phyloP scores from a whole-genome alignment of 2,797 vertebrate genomes.

The Melopsittacus undulatus region DNA sequence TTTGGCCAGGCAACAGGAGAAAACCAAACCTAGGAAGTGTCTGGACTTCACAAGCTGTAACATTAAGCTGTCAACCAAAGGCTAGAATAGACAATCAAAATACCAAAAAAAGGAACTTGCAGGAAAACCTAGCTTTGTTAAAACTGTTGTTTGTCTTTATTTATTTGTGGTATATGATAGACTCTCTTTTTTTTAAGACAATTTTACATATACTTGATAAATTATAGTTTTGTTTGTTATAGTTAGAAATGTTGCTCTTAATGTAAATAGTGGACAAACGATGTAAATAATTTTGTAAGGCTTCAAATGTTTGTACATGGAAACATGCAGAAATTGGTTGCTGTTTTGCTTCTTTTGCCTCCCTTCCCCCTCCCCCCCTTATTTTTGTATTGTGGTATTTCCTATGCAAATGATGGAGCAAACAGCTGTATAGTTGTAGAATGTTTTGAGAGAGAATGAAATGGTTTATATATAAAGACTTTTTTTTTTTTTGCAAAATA shows the following conservation, averaged over 20 bases:
- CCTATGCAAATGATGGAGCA: slow-evolving; percentile 82
- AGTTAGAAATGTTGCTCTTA: slow-evolving; percentile 78
- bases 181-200: slow-evolving; percentile 74
- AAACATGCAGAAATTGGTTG: slow-evolving; percentile 85
- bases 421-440: slow-evolving; percentile 82
- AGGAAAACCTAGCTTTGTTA: slow-evolving; percentile 79
- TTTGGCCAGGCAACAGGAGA: slow-evolving; percentile 45
- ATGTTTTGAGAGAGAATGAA: slow-evolving; percentile 81
- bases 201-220: slow-evolving; percentile 83
- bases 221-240: slow-evolving; percentile 84
- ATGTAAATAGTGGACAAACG: slow-evolving; percentile 93
- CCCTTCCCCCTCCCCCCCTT: slow-evolving; percentile 78
- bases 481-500: slow-evolving; percentile 78
- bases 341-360: slow-evolving; percentile 84
- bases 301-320: slow-evolving; percentile 87
- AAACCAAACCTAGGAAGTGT: slow-evolving; percentile 56
- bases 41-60: slow-evolving; percentile 72
- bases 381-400: slow-evolving; percentile 87
- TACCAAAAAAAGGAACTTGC: slow-evolving; percentile 79
- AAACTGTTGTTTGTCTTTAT: slow-evolving; percentile 83
- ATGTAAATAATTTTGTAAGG: slow-evolving; percentile 95
- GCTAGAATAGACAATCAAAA: slow-evolving; percentile 76
- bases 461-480: slow-evolving; percentile 83
- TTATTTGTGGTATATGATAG: slow-evolving; percentile 84
- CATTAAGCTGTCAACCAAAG: slow-evolving; percentile 80